A percentile compares a stretch with the other conserved stretches of the same genome.
These are phyloP conservation scores for Gasterosteus nipponicus DNA, from an alignment of 2,113 vertebrate species.

Conservation along the genomic window DNA sequence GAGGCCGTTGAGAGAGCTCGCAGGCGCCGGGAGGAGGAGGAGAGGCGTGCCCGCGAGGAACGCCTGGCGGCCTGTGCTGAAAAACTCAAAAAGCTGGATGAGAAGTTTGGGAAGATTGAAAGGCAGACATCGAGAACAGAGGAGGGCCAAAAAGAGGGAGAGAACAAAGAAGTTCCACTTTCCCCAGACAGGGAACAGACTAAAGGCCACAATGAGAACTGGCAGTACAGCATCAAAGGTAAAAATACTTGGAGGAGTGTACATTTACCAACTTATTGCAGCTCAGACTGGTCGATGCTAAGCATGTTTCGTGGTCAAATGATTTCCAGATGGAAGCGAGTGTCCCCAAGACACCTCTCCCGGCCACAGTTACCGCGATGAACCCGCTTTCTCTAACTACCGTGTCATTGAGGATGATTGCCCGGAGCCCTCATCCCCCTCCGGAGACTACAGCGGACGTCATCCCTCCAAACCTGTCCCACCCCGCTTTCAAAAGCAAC, in stretches of 20 bases:
- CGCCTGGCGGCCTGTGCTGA: slow-evolving; percentile 94
- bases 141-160: slow-evolving; percentile 80
- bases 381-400: slow-evolving; percentile 76
- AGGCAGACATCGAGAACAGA: slow-evolving; percentile 81
- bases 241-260: background rate
- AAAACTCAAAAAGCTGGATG: slow-evolving; percentile 96
- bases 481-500: slow-evolving; percentile 93
- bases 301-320: background rate
- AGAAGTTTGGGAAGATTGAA: slow-evolving; percentile 91
- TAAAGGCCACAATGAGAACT: slow-evolving; percentile 80
- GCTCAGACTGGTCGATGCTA: background rate
- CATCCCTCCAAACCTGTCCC: slow-evolving; percentile 87
- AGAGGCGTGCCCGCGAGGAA: slow-evolving; percentile 91
- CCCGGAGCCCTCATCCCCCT: slow-evolving; percentile 85
- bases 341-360: slow-evolving; percentile 79
- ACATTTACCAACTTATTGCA: background rate
- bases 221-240: slow-evolving; percentile 86
- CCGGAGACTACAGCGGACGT: slow-evolving; percentile 87
- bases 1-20: slow-evolving; percentile 95
- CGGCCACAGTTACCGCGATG: slow-evolving; percentile 82
- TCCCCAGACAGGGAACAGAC: slow-evolving; percentile 81
- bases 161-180: slow-evolving; percentile 71
- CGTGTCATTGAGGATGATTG: slow-evolving; percentile 88
- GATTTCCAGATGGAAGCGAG: slow-evolving; percentile 58
- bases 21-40: slow-evolving; percentile 92